Evolutionary conservation across 2,113 vertebrate genomes (phyloP), one percentile per base, ranked within the genome.

Genomic region (Cebidichthys violaceus): DNA sequence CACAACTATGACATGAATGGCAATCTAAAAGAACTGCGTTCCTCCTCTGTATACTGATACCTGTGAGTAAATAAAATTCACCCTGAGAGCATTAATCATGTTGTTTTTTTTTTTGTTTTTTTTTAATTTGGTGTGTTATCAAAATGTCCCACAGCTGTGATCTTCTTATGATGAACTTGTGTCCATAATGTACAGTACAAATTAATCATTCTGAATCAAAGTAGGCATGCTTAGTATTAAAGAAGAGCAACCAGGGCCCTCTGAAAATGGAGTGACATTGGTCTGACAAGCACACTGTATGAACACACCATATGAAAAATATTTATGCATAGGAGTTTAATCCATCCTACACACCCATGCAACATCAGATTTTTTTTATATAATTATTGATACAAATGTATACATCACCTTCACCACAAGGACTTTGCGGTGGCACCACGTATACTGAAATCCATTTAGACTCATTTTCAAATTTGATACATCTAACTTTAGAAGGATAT

Each of bases 1-100:
- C 91, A 92, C 92, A 94, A 90, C 14, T 75, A 43, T 65, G 66
- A 45, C 45, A 72, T 37, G 0, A 80, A 73, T 18, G 20, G 55
- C 27, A 76, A 15, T 72, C 47, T 14, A 80, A 74, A 65, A 20
- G 1, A 68, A 27, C 0, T 6, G 55, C 0, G 50, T 43, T 70
- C 13, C 35, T 65, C 39, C 37, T 71, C 24, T 89, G 41, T 75
- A 55, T 83, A 45, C 24, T 77, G 65, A 82, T 69, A 69, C 27
- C 37, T 60, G 18, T 70, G 15, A 69, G 62, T 39, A 61, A 94
- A 92, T 91, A 90, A 88, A 90, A 66, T 17, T 29, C 7, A 24
- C 14, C 15, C n/a, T 77, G 5, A 74, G 79, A 85, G 76, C 84
- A 90, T 78, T 84, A 77, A 71, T 72, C 4, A 31, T 2, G 0